phyloP scores from a whole-genome alignment of 2,797 vertebrate species.

The Hirundo rustica region DNA sequence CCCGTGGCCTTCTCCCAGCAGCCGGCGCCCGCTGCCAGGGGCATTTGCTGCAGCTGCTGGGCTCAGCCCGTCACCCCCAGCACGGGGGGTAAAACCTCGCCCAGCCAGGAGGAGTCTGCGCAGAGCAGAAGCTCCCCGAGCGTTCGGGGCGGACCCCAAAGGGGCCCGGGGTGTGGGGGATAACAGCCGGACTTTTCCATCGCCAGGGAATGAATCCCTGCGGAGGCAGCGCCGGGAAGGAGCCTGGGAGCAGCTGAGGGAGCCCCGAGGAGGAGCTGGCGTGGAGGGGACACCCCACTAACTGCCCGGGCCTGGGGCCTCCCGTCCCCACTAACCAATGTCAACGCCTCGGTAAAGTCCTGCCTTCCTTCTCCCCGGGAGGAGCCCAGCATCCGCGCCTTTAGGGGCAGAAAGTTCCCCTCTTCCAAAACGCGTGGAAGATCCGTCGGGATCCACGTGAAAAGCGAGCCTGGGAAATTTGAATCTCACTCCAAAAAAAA shows the following conservation, averaged over 20 bases:
- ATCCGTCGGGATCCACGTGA: accelerated
- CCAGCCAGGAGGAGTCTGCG: too few relatives aligned
- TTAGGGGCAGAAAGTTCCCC: not conserved
- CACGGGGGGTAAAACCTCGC: too few relatives aligned
- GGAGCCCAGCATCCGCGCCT: not conserved
- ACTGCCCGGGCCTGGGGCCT: not conserved
- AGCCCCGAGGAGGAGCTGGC: not conserved
- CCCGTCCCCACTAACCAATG: slow-evolving; percentile 65
- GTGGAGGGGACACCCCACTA: not conserved
- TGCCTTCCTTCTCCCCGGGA: not conserved
- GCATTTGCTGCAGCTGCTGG: too few relatives aligned
- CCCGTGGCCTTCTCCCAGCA: too few relatives aligned
- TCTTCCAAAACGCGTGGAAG: not conserved
- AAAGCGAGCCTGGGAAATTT: not conserved
- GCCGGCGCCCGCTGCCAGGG: too few relatives aligned
- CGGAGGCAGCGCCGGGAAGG: not conserved
- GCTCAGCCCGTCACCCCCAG: too few relatives aligned
- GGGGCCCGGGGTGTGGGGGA: not conserved
- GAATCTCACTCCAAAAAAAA: not conserved
- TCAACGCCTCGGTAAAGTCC: slow-evolving; percentile 67
- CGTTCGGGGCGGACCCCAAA: not conserved
- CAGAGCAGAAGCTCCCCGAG: too few relatives aligned
- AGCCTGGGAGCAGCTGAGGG: not conserved
- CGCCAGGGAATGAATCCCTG: slow-evolving; percentile 56
- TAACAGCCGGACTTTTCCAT: slow-evolving; percentile 35